Conservation (phyloP, 2,113 vertebrate genomes). For the Eupsittula cactorum region DNA sequence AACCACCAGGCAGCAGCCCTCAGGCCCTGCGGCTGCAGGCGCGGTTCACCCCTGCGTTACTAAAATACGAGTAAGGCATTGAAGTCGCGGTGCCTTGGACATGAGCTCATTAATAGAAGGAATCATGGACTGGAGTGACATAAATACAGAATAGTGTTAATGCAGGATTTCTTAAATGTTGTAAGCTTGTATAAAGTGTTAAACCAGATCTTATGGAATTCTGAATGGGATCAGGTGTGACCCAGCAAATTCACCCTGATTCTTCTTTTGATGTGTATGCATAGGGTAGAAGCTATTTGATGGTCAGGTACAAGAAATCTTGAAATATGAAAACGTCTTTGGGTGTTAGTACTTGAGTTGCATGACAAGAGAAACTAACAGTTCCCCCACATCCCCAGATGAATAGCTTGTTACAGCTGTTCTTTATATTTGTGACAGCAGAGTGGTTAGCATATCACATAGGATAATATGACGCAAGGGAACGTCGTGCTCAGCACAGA, state of each 20-base stretch:
- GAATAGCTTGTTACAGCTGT: background rate
- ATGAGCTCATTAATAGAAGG: accelerated
- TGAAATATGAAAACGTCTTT: background rate
- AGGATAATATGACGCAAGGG: background rate
- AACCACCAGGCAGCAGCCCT: background rate
- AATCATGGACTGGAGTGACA: accelerated
- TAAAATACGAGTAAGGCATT: accelerated
- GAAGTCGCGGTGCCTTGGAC: background rate
- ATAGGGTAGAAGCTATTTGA: background rate
- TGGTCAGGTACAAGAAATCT: background rate
- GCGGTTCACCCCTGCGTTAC: background rate
- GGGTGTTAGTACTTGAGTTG: background rate
- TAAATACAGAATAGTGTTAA: background rate
- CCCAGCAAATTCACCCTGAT: background rate
- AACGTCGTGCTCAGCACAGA: background rate
- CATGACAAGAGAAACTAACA: accelerated
- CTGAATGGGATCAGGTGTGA: background rate
- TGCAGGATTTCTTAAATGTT: accelerated
- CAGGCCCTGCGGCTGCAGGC: accelerated
- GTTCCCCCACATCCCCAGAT: accelerated
- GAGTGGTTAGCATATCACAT: background rate
- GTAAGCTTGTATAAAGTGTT: background rate
- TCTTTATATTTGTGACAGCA: background rate
- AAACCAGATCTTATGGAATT: background rate
- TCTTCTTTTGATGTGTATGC: background rate